phyloP scores from a whole-genome alignment of 2,797 vertebrate species.

The Cephalopachus bancanus region DNA sequence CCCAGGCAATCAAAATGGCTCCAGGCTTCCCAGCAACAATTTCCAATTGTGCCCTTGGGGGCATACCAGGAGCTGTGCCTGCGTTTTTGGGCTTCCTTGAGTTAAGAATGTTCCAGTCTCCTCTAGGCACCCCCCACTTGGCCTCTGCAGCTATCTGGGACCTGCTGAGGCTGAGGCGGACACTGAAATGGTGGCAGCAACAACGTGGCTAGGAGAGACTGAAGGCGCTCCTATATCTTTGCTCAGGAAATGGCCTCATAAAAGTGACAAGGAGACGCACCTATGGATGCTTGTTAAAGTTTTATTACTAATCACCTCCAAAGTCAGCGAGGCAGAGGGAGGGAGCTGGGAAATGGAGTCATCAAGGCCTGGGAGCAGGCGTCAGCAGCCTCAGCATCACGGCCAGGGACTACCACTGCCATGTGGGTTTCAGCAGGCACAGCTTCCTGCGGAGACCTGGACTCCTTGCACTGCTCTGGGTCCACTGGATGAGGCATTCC shows the following conservation, averaged over 20 bases:
- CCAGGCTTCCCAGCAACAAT: neutral
- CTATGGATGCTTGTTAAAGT: conserved; percentile 98
- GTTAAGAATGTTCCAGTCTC: neutral
- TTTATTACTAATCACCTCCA: conserved; percentile 98
- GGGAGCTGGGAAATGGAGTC: conserved; percentile 80
- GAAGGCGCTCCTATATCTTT: conserved; percentile 89
- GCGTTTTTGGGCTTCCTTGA: neutral
- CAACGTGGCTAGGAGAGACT: conserved; percentile 78
- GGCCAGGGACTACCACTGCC: neutral
- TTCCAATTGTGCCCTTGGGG: neutral
- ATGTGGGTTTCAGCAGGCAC: neutral
- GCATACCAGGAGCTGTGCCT: neutral
- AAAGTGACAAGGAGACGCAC: conserved; percentile 98
- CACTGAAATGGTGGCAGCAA: conserved; percentile 47
- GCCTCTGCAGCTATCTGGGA: conserved; percentile 8
- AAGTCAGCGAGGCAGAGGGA: conserved; percentile 85
- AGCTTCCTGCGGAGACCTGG: neutral
- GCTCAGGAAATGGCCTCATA: conserved; percentile 95
- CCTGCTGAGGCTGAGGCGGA: neutral
- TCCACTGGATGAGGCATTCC: neutral
- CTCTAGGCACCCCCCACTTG: neutral
- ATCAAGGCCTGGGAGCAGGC: conserved; percentile 75
- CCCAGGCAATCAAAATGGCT: neutral
- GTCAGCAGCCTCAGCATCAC: conserved; percentile 36
- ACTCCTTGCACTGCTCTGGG: neutral